Base-by-base conservation (phyloP, 2,113 vertebrate genomes). In the Ageneiosus marmoratus region DNA sequence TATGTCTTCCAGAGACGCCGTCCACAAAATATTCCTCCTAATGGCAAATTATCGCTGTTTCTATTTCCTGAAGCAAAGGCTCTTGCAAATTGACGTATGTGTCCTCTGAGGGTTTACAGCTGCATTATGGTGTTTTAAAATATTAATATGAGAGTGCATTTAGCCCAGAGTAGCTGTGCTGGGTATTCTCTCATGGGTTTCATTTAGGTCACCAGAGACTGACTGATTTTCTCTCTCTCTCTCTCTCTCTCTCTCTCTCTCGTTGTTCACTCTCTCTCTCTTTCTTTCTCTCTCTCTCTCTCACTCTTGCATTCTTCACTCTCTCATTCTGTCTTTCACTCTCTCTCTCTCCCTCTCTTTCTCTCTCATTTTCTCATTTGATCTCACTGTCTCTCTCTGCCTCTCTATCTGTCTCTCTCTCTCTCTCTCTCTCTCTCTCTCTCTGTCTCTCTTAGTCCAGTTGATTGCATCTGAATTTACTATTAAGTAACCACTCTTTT, bases 101-200 rank as follows among this genome's bases (percentile, higher is more conserved):
- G 95, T 97, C 97, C 95, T 96, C 94, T 90, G 95, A 94, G 96
- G 93, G 94, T 95, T 96, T 95, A 93, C 93, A 94, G 95, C 95
- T 94, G 95, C 97, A 98, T 98, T 98, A 98, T 96, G 95, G 97
- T 95, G 94, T 97, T 98, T 97, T 99, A 97, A 99, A 99, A 99
- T 98, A 99, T 99, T 99, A 98, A 99, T 99, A 97, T 96, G 96
- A 96, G 95, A 98, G 96, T 97, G 96, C 97, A 99, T 99, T 99
- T 98, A 97, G 97, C 94, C 92, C 95, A 94, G 96, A 96, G 97
- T 94, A 95, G 96, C 96, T 95, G 91, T 93, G 92, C 83, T 92
- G 94, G 92, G 94, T 95, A 96, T 95, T 96, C 97, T 97, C 96
- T 93, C 88, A 95, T 95, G 96, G 94, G 95, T 96, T 94, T 91